Base-by-base conservation (phyloP, 2,113 vertebrate genomes). In the Etia nguti region DNA sequence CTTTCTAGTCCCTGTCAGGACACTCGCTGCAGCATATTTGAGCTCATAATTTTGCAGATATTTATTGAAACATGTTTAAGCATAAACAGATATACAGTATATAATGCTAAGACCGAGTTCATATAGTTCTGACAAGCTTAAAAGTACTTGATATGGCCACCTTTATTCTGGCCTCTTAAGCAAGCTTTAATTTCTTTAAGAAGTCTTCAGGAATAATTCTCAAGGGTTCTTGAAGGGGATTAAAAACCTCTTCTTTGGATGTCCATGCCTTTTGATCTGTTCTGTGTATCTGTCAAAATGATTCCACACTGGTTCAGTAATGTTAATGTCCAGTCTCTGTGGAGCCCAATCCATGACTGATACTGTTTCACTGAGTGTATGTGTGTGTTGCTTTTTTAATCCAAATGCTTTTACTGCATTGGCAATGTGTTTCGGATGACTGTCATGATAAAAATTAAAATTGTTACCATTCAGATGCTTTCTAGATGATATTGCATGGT, bases 31-130 rank as follows among this genome's bases (percentile, higher is more conserved):
- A 34, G 29, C 16, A 36, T n/a, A 65, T 38, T 34, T 65, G 31
- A n/a, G 34, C 10, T 65, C 7, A 13, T 22, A 13, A 65, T 12
- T 1, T 62, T 11, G 59, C 5, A 0, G 59, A 15, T 34, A 62
- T 62, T 41, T 68, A 41, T 68, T 41, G 20, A 68, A 38, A 38
- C 60, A 38, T 68, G 3, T 22, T 65, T n/a, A 38, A 68, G 38
- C 8, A n/a, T n/a, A 38, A n/a, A 65, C 34, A 12, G 6, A 68
- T n/a, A 65, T n/a, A 13, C 34, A 38, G 7, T 8, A 65, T 38
- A 65, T 65, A 38, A 65, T 1, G 20, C 2, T 10, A 38, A 38
- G 16, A 60, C 57, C 1, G 3, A 34, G 57, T 60, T 34, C 15
- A 34, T 68, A 38, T 8, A 68, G 20, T 38, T 68, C 34, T 13